Base-by-base conservation (phyloP, 2,888 invertebrate genomes). In the Pantelozetes paolii region DNA sequence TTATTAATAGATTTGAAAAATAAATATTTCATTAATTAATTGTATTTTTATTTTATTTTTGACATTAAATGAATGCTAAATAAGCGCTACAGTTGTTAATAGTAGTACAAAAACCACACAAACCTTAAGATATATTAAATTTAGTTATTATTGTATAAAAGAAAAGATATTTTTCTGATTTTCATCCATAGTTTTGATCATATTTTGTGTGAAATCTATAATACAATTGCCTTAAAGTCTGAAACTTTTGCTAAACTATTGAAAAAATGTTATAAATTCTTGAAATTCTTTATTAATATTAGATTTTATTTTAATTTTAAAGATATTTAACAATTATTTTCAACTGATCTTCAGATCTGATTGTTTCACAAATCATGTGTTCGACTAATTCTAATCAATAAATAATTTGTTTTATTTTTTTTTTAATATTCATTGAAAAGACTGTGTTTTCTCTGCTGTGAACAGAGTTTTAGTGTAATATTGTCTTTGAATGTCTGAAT, bases 1-100 rank as follows among this genome's bases (percentile, higher is more conserved):
- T n/a, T n/a, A n/a, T n/a, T n/a, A n/a, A n/a, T n/a, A n/a, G n/a
- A n/a, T n/a, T n/a, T n/a, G n/a, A n/a, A n/a, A n/a, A 36, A 9
- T 8, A 36, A 36, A 36, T 9, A 36, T 36, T 36, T 36, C 5
- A 5, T 5, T 36, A 36, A 8, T 36, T 5, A 36, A 36, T 36
- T 15, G n/a, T 50, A 20, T 20, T 50, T 50, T 8, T 20, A 15
- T 50, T 50, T 45, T 2, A 45, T 45, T 45, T 3, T 50, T 20
- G 20, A 50, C 36, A 5, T 8, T 50, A 15, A 3, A 20, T 50
- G 3, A 20, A 1, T 15, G 20, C 50, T 50, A 50, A 20, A n/a
- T n/a, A 50, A 50, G 50, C 50, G 50, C 50, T 50, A 50, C 50
- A 50, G 50, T 50, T 50, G 50, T 50, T 50, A 50, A 20, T 50